A percentile compares a stretch with the other conserved stretches of the same genome.
Conservation (phyloP, 1,140 invertebrate species). For the Zaprionus ghesquierei region DNA sequence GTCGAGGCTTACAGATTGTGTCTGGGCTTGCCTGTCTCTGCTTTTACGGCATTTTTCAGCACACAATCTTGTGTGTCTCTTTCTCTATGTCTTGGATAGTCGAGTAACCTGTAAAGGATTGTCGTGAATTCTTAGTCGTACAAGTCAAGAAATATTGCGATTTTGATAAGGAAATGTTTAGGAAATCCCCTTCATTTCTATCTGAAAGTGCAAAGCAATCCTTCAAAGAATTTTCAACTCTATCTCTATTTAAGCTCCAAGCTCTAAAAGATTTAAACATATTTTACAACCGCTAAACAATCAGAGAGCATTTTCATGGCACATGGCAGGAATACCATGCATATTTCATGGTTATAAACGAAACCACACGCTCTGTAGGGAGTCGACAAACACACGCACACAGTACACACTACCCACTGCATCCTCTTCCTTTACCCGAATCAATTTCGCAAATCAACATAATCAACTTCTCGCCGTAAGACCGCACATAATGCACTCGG, state of each 20-base stretch:
- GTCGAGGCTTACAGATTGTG: too few species aligned
- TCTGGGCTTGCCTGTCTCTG: background rate
- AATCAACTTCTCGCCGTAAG: constrained; percentile 74
- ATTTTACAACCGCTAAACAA: constrained; percentile 55
- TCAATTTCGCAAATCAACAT: constrained; percentile 80
- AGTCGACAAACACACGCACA: too few species aligned
- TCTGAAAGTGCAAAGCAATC: too few species aligned
- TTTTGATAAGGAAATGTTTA: too few species aligned
- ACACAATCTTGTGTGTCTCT: background rate
- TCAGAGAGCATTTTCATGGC: constrained; percentile 43
- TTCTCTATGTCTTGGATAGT: background rate
- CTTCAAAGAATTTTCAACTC: background rate
- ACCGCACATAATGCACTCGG: constrained; percentile 75
- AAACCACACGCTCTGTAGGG: background rate
- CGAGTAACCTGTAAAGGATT: background rate
- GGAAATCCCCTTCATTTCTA: too few species aligned
- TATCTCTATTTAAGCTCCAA: background rate
- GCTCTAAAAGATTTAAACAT: constrained; percentile 23
- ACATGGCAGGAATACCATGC: constrained; percentile 64
- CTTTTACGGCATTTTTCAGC: background rate
- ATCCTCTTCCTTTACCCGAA: constrained; percentile 30
- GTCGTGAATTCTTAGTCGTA: too few species aligned
- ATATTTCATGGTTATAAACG: constrained; percentile 22
- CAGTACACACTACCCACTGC: background rate
- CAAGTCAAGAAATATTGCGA: too few species aligned